Conservation (phyloP, 2,113 vertebrate species). For the Hippocampus mohnikei region DNA sequence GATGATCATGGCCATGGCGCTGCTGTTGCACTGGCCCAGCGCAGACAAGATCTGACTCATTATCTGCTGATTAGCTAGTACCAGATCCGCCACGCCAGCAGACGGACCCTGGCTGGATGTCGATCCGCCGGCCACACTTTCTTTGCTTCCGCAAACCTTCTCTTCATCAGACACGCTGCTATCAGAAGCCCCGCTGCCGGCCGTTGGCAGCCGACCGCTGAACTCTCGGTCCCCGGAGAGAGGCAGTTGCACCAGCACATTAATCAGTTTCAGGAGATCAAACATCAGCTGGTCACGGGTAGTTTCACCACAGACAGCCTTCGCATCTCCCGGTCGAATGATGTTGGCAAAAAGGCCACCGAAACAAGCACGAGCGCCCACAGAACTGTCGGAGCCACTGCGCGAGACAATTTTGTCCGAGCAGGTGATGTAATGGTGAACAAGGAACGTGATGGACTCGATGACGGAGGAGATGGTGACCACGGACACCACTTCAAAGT, state of each 20-base stretch:
- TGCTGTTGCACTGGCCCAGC: slow-evolving; percentile 97
- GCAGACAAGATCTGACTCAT: slow-evolving; percentile 99
- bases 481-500: slow-evolving; percentile 95
- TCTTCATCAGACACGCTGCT: slow-evolving; percentile 97
- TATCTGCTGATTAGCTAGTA: slow-evolving; percentile 96
- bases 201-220: slow-evolving; percentile 83
- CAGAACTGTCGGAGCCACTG: slow-evolving; percentile 93
- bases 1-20: slow-evolving; percentile 99
- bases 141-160: slow-evolving; percentile 95
- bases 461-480: slow-evolving; percentile 93
- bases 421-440: slow-evolving; percentile 98
- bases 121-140: slow-evolving; percentile 76
- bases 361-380: slow-evolving; percentile 93
- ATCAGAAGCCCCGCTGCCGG: slow-evolving; percentile 79
- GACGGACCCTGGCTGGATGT: slow-evolving; percentile 78
- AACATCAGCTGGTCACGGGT: slow-evolving; percentile 98
- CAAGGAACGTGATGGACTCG: slow-evolving; percentile 94
- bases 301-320: slow-evolving; percentile 95
- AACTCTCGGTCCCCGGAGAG: slow-evolving; percentile 92
- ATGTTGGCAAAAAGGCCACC: slow-evolving; percentile 97
- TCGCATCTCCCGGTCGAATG: slow-evolving; percentile 97
- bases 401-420: slow-evolving; percentile 94
- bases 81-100: slow-evolving; percentile 89
- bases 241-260: slow-evolving; percentile 90
- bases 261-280: slow-evolving; percentile 92